phyloP scores from a whole-genome alignment of 2,888 invertebrate genomes.

The Barypeithes pellucidus region DNA sequence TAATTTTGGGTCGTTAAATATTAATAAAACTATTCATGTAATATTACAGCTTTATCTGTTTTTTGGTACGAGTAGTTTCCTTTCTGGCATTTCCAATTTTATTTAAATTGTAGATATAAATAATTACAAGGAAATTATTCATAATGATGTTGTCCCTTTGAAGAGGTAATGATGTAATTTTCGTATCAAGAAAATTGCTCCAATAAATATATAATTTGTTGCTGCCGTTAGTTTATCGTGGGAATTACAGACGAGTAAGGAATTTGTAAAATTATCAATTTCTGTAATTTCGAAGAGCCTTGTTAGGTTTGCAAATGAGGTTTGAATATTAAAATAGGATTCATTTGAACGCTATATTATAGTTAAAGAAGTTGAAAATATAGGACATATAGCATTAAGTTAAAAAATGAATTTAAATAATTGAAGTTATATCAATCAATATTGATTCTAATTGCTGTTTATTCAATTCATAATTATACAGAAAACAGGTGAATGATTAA shows the following conservation, averaged over 20 bases:
- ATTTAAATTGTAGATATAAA: slow-evolving; percentile 22
- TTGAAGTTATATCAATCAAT: too few relatives aligned
- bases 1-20: slow-evolving; percentile 27
- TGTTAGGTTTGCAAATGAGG: neutral
- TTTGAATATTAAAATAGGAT: neutral
- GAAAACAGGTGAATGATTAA: too few relatives aligned
- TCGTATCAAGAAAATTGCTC: slow-evolving; percentile 46
- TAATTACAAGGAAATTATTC: slow-evolving; percentile 43
- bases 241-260: slow-evolving; percentile 15
- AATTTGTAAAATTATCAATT: slow-evolving; percentile 23
- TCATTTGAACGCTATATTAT: too few relatives aligned
- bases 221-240: slow-evolving; percentile 26
- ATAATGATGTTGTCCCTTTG: slow-evolving; percentile 46
- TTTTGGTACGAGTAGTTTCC: neutral
- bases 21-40: slow-evolving; percentile 16
- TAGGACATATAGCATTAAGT: too few relatives aligned
- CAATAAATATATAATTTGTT: slow-evolving; percentile 40
- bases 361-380: too few relatives aligned
- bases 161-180: slow-evolving; percentile 46
- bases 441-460: too few relatives aligned
- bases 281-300: neutral
- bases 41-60: slow-evolving; percentile 1
- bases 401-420: too few relatives aligned
- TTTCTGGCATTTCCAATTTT: slow-evolving; percentile 17
- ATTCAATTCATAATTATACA: too few relatives aligned